Conservation (phyloP, 2,888 invertebrate species). For the Charanyca ferruginea region DNA sequence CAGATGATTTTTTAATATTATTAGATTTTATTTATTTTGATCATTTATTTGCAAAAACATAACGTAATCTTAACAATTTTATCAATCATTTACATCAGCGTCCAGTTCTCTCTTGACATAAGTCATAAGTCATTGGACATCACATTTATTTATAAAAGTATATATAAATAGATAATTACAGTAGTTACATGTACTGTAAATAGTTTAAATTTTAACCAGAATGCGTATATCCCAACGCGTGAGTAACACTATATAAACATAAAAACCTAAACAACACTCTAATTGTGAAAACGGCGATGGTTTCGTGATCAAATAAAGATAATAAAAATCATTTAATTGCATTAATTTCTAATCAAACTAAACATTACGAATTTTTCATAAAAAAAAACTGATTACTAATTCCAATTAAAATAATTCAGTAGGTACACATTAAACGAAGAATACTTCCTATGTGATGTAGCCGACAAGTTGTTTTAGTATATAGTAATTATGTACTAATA, state of each 20-base stretch:
- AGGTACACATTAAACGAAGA: no score
- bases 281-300: background rate
- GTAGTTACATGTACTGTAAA: background rate
- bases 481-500: no score
- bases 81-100: background rate
- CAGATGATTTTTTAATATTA: background rate
- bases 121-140: background rate
- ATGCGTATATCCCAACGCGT: background rate
- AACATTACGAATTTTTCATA: no score
- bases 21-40: slow-evolving; percentile 2
- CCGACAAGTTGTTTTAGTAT: background rate
- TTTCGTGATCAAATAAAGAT: no score
- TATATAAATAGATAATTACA: background rate
- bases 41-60: background rate
- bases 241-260: no score
- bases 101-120: background rate
- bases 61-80: background rate
- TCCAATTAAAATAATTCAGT: no score
- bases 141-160: background rate
- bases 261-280: background rate
- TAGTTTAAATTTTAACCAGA: background rate
- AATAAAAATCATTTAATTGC: no score
- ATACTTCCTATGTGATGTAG: background rate
- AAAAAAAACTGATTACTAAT: no score
- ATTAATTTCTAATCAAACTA: no score